phyloP scores from a whole-genome alignment of 2,113 vertebrate species.

The Psittacula cyanocephala region DNA sequence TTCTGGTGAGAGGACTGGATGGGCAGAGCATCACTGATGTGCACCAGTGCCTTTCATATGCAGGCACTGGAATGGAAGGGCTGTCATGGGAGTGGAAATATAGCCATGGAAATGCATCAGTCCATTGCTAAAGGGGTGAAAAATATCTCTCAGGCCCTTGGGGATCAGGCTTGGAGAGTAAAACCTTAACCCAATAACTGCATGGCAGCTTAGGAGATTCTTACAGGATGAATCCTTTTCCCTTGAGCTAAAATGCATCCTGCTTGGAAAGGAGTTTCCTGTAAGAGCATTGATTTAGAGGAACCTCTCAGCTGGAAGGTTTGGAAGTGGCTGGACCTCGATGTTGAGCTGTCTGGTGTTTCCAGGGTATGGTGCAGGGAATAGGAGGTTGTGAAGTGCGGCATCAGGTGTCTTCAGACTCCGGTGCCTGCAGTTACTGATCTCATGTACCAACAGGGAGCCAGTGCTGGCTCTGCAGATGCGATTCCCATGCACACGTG shows the following conservation, averaged over 20 bases:
- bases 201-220: not conserved
- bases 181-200: not conserved
- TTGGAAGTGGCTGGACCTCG: not conserved
- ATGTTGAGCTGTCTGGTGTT: not conserved
- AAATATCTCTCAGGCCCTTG: not conserved
- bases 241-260: not conserved
- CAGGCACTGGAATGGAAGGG: not conserved
- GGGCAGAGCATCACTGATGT: not conserved
- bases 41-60: not conserved
- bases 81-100: not conserved
- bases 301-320: not conserved
- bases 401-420: not conserved
- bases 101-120: not conserved
- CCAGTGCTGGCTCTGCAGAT: not conserved
- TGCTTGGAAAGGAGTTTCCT: not conserved
- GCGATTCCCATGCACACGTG: accelerated
- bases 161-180: not conserved
- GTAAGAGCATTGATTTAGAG: not conserved
- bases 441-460: accelerated
- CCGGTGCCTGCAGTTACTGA: accelerated
- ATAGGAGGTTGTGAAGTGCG: not conserved
- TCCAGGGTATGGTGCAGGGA: not conserved
- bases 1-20: not conserved
- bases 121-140: not conserved
- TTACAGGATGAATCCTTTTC: not conserved